Percentiles rank a stretch among this genome's conserved stretches.
These are phyloP conservation scores for Eudyptes chrysolophus DNA, from an alignment of 2,113 vertebrate genomes.

Conservation along the genomic window DNA sequence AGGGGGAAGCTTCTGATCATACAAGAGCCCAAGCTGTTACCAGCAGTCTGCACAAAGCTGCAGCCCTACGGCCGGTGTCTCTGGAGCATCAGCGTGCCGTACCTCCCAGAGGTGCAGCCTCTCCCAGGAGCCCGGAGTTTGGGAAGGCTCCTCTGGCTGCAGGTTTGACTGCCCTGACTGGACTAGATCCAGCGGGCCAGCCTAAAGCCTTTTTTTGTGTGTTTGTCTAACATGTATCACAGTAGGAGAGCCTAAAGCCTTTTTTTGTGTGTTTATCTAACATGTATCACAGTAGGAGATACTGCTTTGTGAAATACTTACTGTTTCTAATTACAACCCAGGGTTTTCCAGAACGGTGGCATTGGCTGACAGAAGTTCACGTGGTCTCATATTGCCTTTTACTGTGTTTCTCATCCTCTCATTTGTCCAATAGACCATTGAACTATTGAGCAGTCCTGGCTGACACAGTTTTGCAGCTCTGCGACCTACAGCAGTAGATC, in stretches of 20 bases:
- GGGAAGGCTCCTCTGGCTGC: background rate
- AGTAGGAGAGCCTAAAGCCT: background rate
- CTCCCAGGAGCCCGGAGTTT: fast-evolving
- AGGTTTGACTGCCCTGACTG: background rate
- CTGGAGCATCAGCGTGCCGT: background rate
- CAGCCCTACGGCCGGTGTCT: background rate
- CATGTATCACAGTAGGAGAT: background rate
- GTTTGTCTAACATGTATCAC: background rate
- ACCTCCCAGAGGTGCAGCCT: background rate
- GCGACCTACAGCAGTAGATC: background rate
- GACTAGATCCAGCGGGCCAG: background rate
- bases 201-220: background rate
- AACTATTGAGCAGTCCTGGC: slow-evolving; percentile 19
- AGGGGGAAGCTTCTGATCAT: background rate
- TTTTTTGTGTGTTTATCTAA: background rate
- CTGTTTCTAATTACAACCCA: background rate
- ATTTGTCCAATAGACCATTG: slow-evolving; percentile 4
- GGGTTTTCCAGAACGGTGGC: background rate
- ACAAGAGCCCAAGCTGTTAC: background rate
- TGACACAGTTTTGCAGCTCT: slow-evolving; percentile 39
- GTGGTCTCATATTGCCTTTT: slow-evolving; percentile 12
- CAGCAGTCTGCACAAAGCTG: background rate
- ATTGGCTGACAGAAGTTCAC: background rate
- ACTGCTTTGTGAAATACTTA: background rate
- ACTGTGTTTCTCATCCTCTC: background rate